phyloP scores from a whole-genome alignment of 1,140 invertebrate genomes.

The Zaprionus davidi region DNA sequence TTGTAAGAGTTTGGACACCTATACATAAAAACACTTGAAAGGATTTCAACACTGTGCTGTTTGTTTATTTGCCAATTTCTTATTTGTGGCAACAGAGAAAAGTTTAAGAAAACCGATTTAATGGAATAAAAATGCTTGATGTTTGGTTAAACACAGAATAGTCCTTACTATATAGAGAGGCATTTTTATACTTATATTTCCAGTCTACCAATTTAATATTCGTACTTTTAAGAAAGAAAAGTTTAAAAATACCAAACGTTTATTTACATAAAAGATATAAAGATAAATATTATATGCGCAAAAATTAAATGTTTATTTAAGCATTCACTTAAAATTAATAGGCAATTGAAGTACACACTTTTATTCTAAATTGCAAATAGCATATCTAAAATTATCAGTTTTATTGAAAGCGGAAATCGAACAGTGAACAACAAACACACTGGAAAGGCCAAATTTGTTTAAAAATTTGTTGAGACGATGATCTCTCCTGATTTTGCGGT shows the following conservation, averaged over 20 bases:
- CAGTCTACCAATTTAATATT: too few relatives aligned
- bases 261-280: neutral
- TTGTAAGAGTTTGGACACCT: neutral
- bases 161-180: too few relatives aligned
- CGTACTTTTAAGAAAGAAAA: neutral
- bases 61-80: neutral
- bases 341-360: slow-evolving; percentile 7
- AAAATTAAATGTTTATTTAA: neutral
- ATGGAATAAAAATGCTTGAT: too few relatives aligned
- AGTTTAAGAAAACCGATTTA: too few relatives aligned
- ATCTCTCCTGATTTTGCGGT: slow-evolving; percentile 16
- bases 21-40: neutral
- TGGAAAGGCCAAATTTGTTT: slow-evolving; percentile 33
- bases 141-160: too few relatives aligned
- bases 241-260: neutral
- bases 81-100: too few relatives aligned
- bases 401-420: slow-evolving; percentile 29
- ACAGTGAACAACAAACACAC: slow-evolving; percentile 8
- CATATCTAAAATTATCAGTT: slow-evolving; percentile 29
- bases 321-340: slow-evolving; percentile 1
- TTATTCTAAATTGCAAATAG: slow-evolving; percentile 22
- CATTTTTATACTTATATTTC: too few relatives aligned
- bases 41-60: neutral
- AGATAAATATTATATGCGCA: neutral
- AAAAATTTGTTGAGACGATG: slow-evolving; percentile 28